phyloP scores from a whole-genome alignment of 2,888 invertebrate genomes.

The Clistopyga incitator region DNA sequence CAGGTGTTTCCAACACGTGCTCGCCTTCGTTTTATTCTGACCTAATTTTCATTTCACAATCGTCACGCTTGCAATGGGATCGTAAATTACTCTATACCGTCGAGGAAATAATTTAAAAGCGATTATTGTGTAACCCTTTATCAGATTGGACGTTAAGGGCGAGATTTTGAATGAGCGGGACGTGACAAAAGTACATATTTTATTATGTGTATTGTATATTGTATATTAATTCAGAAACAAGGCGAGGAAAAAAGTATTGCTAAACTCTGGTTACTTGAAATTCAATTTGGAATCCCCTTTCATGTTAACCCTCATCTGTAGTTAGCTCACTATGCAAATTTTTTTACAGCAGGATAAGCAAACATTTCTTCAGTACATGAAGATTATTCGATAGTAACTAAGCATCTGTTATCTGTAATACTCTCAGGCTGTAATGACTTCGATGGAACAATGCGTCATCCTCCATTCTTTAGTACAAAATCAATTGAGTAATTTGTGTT shows the following conservation, averaged over 20 bases:
- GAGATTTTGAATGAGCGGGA: not conserved
- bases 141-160: not conserved
- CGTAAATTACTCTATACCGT: slow-evolving; percentile 6
- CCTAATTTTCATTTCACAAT: slow-evolving; percentile 11
- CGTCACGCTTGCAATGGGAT: not conserved
- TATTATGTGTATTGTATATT: not conserved
- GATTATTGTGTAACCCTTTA: not conserved
- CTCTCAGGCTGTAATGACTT: not conserved
- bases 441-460: slow-evolving; percentile 4
- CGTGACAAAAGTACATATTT: not conserved
- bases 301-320: not conserved
- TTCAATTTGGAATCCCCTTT: too few species aligned
- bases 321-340: not conserved
- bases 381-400: slow-evolving; percentile 17
- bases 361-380: not conserved
- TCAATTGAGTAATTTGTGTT: slow-evolving; percentile 9
- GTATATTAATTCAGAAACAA: not conserved
- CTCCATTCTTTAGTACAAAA: not conserved
- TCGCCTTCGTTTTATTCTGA: slow-evolving; percentile 14
- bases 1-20: slow-evolving; percentile 51
- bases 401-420: not conserved
- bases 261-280: too few species aligned
- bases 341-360: not conserved
- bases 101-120: not conserved
- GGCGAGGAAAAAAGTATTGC: not conserved